Percentiles rank a stretch among this genome's conserved stretches.
Conservation (phyloP, 2,797 vertebrate genomes). For the Schizopygopsis pylzovi region DNA sequence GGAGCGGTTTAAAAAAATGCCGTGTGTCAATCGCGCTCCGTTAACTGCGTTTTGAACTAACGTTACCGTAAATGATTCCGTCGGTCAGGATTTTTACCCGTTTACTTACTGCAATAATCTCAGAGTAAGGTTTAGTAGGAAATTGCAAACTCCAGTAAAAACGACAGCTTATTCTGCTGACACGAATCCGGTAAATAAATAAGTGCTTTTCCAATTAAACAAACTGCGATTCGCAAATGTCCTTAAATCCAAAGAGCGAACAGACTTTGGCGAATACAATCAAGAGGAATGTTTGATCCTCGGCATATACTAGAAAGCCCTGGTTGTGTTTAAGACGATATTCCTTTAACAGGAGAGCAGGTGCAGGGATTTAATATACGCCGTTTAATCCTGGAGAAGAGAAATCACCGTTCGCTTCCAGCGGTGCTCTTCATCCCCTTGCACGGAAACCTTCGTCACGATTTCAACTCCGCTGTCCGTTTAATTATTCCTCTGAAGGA, state of each 20-base stretch:
- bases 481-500: constrained; percentile 45
- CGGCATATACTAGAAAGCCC: constrained; percentile 15
- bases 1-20: constrained; percentile 65
- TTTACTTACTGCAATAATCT: constrained; percentile 53
- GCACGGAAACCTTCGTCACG: constrained; percentile 65
- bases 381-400: constrained; percentile 72
- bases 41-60: constrained; percentile 70
- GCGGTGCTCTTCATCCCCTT: constrained; percentile 70
- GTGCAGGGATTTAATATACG: constrained; percentile 46
- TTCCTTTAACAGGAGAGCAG: constrained; percentile 53
- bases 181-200: constrained; percentile 44
- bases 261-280: constrained; percentile 39
- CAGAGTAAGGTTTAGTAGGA: constrained; percentile 49
- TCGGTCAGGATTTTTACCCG: constrained; percentile 56
- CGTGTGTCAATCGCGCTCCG: constrained; percentile 61
- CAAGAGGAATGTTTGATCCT: constrained; percentile 29
- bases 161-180: constrained; percentile 41
- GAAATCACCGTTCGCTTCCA: constrained; percentile 75
- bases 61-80: constrained; percentile 60
- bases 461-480: constrained; percentile 65
- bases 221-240: constrained; percentile 54
- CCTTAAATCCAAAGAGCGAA: constrained; percentile 52
- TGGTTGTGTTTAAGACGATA: constrained; percentile 49
- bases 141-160: constrained; percentile 54
- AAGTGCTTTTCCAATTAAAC: constrained; percentile 56